These are phyloP conservation scores for Drosophila sturtevanti DNA, from an alignment of 1,140 invertebrate genomes.

Conservation along the genomic window DNA sequence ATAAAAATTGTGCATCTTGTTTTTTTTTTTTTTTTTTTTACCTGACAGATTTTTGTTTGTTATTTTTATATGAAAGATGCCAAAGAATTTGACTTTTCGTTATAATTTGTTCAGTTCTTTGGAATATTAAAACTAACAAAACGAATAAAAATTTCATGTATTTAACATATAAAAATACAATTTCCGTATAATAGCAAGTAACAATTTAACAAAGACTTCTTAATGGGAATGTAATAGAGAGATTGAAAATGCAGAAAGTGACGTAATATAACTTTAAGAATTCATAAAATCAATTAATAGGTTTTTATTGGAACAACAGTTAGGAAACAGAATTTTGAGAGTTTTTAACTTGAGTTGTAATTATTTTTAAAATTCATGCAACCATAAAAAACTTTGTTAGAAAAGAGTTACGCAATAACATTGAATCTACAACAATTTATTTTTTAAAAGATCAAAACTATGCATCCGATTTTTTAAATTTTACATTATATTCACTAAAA, in stretches of 20 bases:
- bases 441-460: no score
- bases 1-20: constrained; percentile 49
- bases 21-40: constrained; percentile 1
- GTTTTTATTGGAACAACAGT: no score
- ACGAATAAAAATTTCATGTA: neutral
- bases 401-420: no score
- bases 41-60: constrained; percentile 47
- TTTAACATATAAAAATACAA: neutral
- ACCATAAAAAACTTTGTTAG: no score
- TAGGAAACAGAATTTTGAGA: no score
- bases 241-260: neutral
- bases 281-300: no score
- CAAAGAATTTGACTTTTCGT: constrained; percentile 73
- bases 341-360: no score
- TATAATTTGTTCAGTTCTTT: constrained; percentile 64
- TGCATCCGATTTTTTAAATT: no score
- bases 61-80: constrained; percentile 39
- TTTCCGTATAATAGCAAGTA: neutral
- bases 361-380: no score
- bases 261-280: neutral
- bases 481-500: no score
- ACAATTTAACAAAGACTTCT: neutral
- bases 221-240: neutral
- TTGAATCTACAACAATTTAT: no score
- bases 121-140: constrained; percentile 38